These are phyloP conservation scores for Chrysochloris asiatica DNA, from an alignment of 2,113 vertebrate genomes.

Conservation along the genomic window DNA sequence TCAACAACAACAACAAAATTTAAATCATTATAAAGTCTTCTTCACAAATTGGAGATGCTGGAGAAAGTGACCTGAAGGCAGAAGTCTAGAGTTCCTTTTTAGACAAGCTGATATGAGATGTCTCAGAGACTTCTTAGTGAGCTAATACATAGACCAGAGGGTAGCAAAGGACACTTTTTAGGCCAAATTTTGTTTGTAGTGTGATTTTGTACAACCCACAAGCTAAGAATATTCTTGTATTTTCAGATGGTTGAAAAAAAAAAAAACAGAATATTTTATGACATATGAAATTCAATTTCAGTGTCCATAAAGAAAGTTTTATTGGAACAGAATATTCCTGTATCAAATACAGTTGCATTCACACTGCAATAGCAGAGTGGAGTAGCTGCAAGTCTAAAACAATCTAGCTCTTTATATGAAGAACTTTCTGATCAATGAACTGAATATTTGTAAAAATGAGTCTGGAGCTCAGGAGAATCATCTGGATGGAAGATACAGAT, in stretches of 20 bases:
- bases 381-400: neutral
- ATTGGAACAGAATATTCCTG: neutral
- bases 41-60: neutral
- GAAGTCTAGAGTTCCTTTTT: neutral
- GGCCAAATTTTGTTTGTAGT: neutral
- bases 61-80: neutral
- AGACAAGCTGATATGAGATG: neutral
- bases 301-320: neutral
- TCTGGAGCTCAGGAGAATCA: neutral
- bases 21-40: neutral
- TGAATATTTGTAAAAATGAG: neutral
- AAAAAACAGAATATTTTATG: neutral
- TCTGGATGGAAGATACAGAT: no score
- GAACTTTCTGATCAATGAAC: neutral
- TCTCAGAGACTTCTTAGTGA: neutral
- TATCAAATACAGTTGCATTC: neutral
- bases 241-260: neutral
- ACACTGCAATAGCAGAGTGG: neutral
- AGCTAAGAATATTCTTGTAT: neutral
- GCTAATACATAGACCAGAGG: neutral
- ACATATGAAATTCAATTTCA: conserved; percentile 6
- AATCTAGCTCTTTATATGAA: neutral
- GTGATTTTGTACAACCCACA: neutral
- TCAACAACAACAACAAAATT: neutral
- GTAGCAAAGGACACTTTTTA: accelerated